phyloP scores from a whole-genome alignment of 1,140 invertebrate species.

The Atta cephalotes region DNA sequence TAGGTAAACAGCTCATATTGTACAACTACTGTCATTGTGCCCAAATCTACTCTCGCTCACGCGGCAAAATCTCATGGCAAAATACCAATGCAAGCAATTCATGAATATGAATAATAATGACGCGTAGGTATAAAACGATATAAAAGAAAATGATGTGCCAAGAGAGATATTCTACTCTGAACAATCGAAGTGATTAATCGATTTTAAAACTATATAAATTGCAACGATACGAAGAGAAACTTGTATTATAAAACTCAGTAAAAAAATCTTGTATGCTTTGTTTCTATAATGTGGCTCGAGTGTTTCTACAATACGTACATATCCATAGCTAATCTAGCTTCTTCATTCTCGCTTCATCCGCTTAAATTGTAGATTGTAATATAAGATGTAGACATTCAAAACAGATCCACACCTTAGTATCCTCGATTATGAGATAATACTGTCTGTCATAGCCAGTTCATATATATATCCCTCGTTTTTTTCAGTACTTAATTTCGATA shows the following conservation, averaged over 20 bases:
- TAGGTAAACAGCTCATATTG: constrained; percentile 77
- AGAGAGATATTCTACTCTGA: neutral
- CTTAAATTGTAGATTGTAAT: constrained; percentile 40
- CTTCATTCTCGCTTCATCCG: neutral
- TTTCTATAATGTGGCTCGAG: constrained; percentile 49
- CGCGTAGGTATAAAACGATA: constrained; percentile 22
- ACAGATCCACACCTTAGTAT: constrained; percentile 55
- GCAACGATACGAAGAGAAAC: constrained; percentile 12
- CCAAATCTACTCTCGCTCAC: constrained; percentile 72
- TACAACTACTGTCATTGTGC: constrained; percentile 76
- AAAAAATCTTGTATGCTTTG: constrained; percentile 45
- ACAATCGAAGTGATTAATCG: neutral
- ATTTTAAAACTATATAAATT: constrained; percentile 34
- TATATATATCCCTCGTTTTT: constrained; percentile 2
- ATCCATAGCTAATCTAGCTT: constrained; percentile 24
- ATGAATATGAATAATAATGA: constrained; percentile 19
- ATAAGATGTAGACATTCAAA: constrained; percentile 15
- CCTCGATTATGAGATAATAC: constrained; percentile 74
- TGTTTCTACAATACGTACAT: constrained; percentile 32
- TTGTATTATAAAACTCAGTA: constrained; percentile 44
- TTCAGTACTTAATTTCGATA: neutral
- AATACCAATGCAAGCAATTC: constrained; percentile 49
- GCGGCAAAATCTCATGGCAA: constrained; percentile 49
- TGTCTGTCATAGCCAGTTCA: constrained; percentile 70
- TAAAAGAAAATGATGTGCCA: constrained; percentile 17